Evolutionary conservation across 2,797 vertebrate species (phyloP).

Genomic region (Bovichtus diacanthus): DNA sequence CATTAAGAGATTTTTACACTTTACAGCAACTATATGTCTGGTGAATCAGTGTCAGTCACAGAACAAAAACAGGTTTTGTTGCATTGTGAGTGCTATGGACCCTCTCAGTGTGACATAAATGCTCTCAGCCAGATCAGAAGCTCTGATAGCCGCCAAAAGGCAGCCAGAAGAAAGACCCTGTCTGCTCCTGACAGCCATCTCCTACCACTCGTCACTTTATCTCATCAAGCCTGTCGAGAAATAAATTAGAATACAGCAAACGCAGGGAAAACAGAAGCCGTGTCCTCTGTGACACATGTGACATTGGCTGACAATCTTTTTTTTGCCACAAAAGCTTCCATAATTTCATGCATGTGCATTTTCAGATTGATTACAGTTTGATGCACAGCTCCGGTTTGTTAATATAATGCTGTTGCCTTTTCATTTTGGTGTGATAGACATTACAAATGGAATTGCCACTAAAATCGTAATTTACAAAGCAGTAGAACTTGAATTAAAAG

Average conservation of each 20-base stretch:
- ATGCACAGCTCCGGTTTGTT: constrained; percentile 37
- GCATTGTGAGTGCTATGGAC: constrained; percentile 62
- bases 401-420: constrained; percentile 20
- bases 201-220: constrained; percentile 69
- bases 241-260: constrained; percentile 70
- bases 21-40: constrained; percentile 27
- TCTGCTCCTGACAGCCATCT: constrained; percentile 65
- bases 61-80: constrained; percentile 63
- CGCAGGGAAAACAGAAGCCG: constrained; percentile 28
- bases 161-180: constrained; percentile 64
- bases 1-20: constrained; percentile 45
- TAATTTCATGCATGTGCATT: constrained; percentile 59
- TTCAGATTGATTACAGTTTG: constrained; percentile 53
- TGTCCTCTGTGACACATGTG: constrained; percentile 43
- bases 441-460: constrained; percentile 11
- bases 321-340: constrained; percentile 42
- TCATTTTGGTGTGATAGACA: constrained; percentile 15
- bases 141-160: constrained; percentile 66
- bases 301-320: constrained; percentile 50
- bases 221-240: constrained; percentile 74
- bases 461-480: constrained; percentile 8
- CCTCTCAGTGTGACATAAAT: constrained; percentile 56
- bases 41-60: constrained; percentile 58
- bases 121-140: constrained; percentile 66
- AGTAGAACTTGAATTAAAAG: background rate